Percentiles rank a stretch among this genome's conserved stretches.
Conservation (phyloP, 2,888 invertebrate genomes). For the Aphidoletes aphidimyza region DNA sequence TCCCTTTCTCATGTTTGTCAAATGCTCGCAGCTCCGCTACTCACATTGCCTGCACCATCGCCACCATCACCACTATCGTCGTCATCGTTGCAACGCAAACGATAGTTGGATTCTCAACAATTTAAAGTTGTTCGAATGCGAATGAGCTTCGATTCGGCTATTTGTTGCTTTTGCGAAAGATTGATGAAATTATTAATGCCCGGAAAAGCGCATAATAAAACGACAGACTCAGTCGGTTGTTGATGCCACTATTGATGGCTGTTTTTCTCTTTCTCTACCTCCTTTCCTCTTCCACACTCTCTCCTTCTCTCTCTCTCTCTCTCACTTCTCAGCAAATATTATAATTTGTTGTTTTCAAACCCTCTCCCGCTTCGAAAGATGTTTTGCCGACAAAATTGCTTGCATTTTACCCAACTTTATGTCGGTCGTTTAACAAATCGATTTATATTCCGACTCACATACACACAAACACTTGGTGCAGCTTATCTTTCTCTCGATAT, state of each 20-base stretch:
- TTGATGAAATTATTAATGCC: conserved; percentile 53
- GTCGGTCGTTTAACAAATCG: conserved; percentile 47
- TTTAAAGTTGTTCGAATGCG: conserved; percentile 41
- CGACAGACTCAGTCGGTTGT: neutral
- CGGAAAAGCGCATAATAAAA: conserved; percentile 32
- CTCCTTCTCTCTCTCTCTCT: no score
- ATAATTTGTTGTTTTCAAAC: neutral
- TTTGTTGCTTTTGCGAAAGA: conserved; percentile 44
- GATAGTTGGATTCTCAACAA: conserved; percentile 1
- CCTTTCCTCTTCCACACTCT: no score
- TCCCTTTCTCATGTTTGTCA: no score
- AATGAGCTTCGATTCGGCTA: conserved; percentile 52
- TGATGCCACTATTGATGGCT: neutral
- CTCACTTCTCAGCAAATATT: no score
- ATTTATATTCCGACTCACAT: neutral
- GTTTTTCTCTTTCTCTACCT: neutral
- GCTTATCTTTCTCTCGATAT: conserved; percentile 41
- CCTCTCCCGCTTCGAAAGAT: neutral
- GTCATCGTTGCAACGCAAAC: neutral
- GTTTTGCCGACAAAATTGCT: neutral
- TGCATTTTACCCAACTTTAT: conserved; percentile 37
- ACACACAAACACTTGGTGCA: neutral
- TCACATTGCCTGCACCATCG: neutral
- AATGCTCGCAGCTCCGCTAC: no score
- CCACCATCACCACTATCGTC: neutral